Conservation (phyloP, 2,888 invertebrate species). For the Troilus luridus region DNA sequence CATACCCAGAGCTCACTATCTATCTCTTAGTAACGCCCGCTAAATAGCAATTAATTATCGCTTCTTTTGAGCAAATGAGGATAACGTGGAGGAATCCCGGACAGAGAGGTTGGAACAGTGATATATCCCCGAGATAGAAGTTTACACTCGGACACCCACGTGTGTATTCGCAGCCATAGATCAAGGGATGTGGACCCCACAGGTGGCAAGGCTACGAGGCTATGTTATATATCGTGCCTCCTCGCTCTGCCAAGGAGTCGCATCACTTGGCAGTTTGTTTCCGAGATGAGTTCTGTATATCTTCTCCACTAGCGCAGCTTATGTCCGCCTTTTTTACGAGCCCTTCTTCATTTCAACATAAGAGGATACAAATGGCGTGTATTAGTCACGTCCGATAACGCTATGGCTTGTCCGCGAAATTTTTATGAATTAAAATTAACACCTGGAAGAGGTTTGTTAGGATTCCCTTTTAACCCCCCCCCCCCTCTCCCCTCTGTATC, state of each 20-base stretch:
- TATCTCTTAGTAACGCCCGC: neutral
- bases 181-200: conserved; percentile 52
- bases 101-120: neutral
- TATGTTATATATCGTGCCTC: conserved; percentile 32
- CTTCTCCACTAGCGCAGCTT: neutral
- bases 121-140: conserved; percentile 14
- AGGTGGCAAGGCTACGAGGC: conserved; percentile 18
- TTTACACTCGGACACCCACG: conserved; percentile 43
- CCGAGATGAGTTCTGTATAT: conserved; percentile 34
- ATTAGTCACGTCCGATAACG: conserved; percentile 19
- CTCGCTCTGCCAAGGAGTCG: conserved; percentile 16
- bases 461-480: neutral
- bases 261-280: conserved; percentile 40
- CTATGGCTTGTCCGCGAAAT: conserved; percentile 20
- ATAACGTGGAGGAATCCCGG: conserved; percentile 26
- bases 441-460: neutral
- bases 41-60: conserved; percentile 28
- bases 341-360: conserved; percentile 26
- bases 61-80: neutral
- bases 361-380: conserved; percentile 33
- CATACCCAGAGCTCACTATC: neutral
- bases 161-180: conserved; percentile 47
- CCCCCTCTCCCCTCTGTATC: too few species aligned
- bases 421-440: conserved; percentile 41
- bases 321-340: conserved; percentile 25